These are phyloP conservation scores for Shinisaurus crocodilurus DNA, from an alignment of 2,113 vertebrate species.

Conservation along the genomic window DNA sequence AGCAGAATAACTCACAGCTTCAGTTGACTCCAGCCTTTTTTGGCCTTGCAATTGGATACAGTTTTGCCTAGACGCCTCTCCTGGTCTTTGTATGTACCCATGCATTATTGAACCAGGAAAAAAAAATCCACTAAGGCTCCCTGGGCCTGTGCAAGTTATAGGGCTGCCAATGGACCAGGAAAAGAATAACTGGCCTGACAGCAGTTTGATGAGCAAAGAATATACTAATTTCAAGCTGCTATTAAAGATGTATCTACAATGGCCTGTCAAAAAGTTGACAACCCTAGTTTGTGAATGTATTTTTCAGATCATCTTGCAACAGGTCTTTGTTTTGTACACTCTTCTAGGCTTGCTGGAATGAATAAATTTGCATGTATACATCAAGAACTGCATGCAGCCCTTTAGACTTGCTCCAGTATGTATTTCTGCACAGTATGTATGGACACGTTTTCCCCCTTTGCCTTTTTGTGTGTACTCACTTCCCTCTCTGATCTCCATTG, in stretches of 20 bases:
- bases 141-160: not conserved
- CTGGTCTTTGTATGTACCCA: not conserved
- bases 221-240: not conserved
- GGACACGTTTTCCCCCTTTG: not conserved
- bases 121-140: not conserved
- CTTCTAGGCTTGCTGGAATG: no score
- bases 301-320: not conserved
- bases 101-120: not conserved
- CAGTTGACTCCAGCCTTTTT: not conserved
- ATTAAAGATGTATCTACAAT: not conserved
- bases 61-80: not conserved
- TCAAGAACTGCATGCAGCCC: not conserved
- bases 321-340: not conserved
- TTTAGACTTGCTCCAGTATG: not conserved
- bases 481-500: fast-evolving
- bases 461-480: not conserved
- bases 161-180: not conserved
- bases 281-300: not conserved
- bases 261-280: not conserved
- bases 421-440: no score
- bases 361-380: not conserved
- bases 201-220: not conserved
- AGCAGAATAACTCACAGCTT: not conserved
- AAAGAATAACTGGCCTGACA: not conserved
- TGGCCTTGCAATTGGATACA: not conserved